Percentiles rank a stretch among this genome's conserved stretches.
Conservation (phyloP, 2,888 invertebrate genomes). For the Eristalis arbustorum region DNA sequence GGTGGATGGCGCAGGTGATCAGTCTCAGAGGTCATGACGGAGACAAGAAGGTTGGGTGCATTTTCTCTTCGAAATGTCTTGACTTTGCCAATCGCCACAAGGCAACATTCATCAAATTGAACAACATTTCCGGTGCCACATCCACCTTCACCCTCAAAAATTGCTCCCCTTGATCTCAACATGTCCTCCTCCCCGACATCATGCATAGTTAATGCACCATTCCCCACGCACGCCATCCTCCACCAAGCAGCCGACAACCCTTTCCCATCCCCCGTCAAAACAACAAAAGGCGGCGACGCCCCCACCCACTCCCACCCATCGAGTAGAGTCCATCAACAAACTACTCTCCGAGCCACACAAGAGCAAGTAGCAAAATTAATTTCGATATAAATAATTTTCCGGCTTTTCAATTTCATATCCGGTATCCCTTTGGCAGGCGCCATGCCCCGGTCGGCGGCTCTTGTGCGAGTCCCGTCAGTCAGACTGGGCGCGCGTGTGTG, state of each 20-base stretch:
- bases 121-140: not conserved
- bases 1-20: no score
- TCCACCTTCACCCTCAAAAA: not conserved
- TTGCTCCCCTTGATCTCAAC: not conserved
- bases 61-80: no score
- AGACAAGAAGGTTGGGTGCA: no score
- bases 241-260: not conserved
- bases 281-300: not conserved
- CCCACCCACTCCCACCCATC: not conserved
- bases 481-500: no score
- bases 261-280: not conserved
- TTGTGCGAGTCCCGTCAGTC: not conserved
- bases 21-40: no score
- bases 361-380: constrained; percentile 62
- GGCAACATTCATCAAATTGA: no score
- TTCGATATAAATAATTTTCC: constrained; percentile 67
- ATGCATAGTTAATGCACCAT: constrained; percentile 23
- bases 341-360: not conserved
- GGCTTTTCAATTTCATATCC: constrained; percentile 62
- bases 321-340: not conserved
- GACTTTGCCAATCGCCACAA: no score
- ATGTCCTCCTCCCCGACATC: not conserved
- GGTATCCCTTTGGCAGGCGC: not conserved
- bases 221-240: not conserved
- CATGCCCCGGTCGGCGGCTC: constrained; percentile 11